Evolutionary conservation across 1,140 invertebrate genomes (phyloP).

Genomic region (Drosophila mojavensis): DNA sequence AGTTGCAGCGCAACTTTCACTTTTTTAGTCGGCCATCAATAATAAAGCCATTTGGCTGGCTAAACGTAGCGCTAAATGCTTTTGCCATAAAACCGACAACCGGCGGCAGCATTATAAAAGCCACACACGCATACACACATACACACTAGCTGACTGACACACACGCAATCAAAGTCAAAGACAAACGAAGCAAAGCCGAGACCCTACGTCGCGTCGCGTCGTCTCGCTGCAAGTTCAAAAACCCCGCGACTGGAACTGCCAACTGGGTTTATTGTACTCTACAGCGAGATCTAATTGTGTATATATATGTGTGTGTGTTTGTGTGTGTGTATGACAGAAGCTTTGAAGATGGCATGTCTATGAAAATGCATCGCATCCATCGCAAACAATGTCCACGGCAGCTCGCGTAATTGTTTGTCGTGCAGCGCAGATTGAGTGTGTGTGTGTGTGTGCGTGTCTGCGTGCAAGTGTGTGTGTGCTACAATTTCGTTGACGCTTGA

Average conservation of each 20-base stretch:
- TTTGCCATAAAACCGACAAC: slow-evolving; percentile 61
- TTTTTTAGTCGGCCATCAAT: slow-evolving; percentile 62
- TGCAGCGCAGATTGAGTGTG: slow-evolving; percentile 30
- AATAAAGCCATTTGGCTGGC: slow-evolving; percentile 74
- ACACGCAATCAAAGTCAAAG: slow-evolving; percentile 30
- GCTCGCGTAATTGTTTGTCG: slow-evolving; percentile 72
- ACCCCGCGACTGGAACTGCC: slow-evolving; percentile 55
- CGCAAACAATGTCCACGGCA: slow-evolving; percentile 71
- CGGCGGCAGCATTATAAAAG: slow-evolving; percentile 64
- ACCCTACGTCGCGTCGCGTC: slow-evolving; percentile 14
- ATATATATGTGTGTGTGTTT: slow-evolving; percentile 21
- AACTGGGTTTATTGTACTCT: slow-evolving; percentile 81
- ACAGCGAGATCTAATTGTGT: slow-evolving; percentile 67
- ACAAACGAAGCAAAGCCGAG: slow-evolving; percentile 23
- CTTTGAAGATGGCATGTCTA: slow-evolving; percentile 58
- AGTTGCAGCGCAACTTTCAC: slow-evolving; percentile 57
- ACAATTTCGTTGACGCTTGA: slow-evolving; percentile 77
- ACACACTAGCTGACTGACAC: slow-evolving; percentile 1
- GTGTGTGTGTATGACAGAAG: slow-evolving; percentile 15
- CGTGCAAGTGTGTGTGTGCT: slow-evolving; percentile 48
- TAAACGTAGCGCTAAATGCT: slow-evolving; percentile 73
- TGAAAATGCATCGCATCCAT: slow-evolving; percentile 70
- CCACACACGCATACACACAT: slow-evolving; percentile 29
- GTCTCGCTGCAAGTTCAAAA: slow-evolving; percentile 69
- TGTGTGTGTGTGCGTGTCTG: slow-evolving; percentile 26